A percentile compares a stretch with the other conserved stretches of the same genome.
phyloP scores from a whole-genome alignment of 1,140 invertebrate genomes.

The Drosophila serrata region DNA sequence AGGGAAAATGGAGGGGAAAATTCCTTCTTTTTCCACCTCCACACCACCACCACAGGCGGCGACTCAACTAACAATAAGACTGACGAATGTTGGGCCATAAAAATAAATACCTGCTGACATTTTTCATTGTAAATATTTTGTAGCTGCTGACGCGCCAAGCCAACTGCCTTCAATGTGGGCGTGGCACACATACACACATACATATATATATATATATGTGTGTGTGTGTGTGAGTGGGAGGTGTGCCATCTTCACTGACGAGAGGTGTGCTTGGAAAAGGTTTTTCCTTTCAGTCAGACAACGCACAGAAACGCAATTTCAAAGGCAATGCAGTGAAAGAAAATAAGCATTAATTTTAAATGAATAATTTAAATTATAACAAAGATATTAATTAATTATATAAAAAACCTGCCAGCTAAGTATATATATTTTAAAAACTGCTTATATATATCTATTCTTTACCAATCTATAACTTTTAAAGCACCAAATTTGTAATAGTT shows the following conservation, averaged over 20 bases:
- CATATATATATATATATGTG: neutral
- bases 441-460: too few relatives aligned
- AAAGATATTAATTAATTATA: neutral
- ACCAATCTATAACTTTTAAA: neutral
- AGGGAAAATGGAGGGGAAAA: neutral
- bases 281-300: slow-evolving; percentile 49
- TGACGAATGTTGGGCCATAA: slow-evolving; percentile 82
- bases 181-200: slow-evolving; percentile 12
- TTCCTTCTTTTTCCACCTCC: too few relatives aligned
- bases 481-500: neutral
- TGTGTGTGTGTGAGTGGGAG: slow-evolving; percentile 21
- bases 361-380: too few relatives aligned
- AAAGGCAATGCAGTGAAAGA: neutral
- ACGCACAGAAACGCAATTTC: slow-evolving; percentile 39
- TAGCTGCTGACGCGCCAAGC: slow-evolving; percentile 78
- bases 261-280: slow-evolving; percentile 56
- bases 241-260: slow-evolving; percentile 49
- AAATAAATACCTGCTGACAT: slow-evolving; percentile 84
- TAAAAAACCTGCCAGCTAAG: neutral
- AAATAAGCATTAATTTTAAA: neutral
- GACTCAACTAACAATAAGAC: slow-evolving; percentile 79
- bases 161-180: slow-evolving; percentile 64
- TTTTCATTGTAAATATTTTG: slow-evolving; percentile 84
- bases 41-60: slow-evolving; percentile 2
- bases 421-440: neutral